A percentile compares a stretch with the other conserved stretches of the same genome.
Evolutionary conservation across 2,113 vertebrate species (phyloP).

Genomic region (Dolichallabes microphthalmus): DNA sequence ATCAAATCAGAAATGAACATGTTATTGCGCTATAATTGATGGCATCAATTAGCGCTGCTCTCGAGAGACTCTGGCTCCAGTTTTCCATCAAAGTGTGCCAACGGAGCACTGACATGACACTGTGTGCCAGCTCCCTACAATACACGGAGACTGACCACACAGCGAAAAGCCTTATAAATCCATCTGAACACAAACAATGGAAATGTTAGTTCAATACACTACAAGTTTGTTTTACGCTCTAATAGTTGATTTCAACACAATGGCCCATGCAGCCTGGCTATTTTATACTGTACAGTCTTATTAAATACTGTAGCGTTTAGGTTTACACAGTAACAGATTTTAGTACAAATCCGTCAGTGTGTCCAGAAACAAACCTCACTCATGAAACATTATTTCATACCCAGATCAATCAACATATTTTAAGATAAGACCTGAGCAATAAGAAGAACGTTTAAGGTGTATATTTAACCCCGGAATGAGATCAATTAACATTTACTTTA

Average conservation of each 20-base stretch:
- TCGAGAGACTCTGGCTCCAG: conserved; percentile 18
- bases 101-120: conserved; percentile 34
- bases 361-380: not conserved
- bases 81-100: conserved; percentile 28
- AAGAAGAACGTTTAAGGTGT: not conserved
- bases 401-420: not conserved
- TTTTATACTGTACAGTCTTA: no score
- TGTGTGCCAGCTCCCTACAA: conserved; percentile 5
- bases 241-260: not conserved
- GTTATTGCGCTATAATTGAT: conserved; percentile 41
- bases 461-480: not conserved
- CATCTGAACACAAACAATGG: not conserved
- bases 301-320: not conserved
- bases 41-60: conserved; percentile 42
- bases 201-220: not conserved
- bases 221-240: not conserved
- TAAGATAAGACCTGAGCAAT: not conserved
- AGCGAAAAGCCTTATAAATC: conserved; percentile 24
- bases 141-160: conserved; percentile 35
- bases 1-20: conserved; percentile 40
- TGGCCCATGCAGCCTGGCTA: no score
- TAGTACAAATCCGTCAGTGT: not conserved
- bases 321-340: not conserved
- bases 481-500: not conserved
- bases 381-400: not conserved